Conservation (phyloP, 2,797 vertebrate genomes). For the Manis pentadactyla region DNA sequence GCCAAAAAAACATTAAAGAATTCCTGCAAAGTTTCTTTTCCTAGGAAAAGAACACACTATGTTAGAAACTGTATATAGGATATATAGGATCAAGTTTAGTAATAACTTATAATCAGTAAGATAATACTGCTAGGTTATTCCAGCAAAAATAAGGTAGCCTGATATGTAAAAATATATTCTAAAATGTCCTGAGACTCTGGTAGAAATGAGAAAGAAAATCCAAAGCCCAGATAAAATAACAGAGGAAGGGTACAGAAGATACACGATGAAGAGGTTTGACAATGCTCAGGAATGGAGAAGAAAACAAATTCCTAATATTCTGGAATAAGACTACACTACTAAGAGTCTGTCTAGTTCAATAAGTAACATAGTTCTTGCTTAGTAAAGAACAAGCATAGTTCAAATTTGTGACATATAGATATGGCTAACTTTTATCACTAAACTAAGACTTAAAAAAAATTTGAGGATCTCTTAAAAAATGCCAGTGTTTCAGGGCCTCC, state of each 20-base stretch:
- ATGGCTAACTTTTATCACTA: background rate
- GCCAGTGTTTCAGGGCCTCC: background rate
- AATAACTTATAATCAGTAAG: background rate
- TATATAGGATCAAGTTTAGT: background rate
- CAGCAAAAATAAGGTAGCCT: background rate
- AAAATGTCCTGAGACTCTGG: background rate
- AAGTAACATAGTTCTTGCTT: background rate
- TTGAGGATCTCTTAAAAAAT: background rate
- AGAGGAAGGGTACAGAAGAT: background rate
- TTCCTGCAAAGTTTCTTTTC: background rate
- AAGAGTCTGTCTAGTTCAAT: background rate
- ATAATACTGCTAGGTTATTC: background rate
- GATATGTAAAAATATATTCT: background rate
- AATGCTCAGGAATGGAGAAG: background rate
- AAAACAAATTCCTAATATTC: background rate
- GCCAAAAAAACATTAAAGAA: background rate
- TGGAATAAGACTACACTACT: background rate
- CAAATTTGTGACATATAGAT: background rate
- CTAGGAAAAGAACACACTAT: background rate
- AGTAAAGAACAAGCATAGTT: background rate
- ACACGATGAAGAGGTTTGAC: background rate
- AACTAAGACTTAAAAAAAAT: background rate
- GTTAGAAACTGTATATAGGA: background rate
- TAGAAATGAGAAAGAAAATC: background rate
- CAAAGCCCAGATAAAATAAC: constrained; percentile 12